phyloP scores from a whole-genome alignment of 2,888 invertebrate genomes.

The Julus scanicus region DNA sequence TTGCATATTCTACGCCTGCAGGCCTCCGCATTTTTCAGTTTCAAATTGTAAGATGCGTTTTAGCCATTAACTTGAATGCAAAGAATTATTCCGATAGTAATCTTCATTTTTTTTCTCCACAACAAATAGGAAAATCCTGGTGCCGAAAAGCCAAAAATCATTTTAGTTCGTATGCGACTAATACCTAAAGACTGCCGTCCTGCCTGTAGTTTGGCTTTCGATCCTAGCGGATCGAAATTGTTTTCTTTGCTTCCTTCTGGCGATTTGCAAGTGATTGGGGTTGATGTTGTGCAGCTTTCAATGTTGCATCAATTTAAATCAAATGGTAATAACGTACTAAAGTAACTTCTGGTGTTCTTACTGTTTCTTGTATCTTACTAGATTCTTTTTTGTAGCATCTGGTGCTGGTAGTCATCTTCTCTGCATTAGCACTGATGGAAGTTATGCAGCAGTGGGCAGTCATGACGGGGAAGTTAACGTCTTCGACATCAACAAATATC shows the following conservation, averaged over 20 bases:
- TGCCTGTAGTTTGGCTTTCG: conserved; percentile 41
- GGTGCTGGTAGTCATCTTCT: conserved; percentile 68
- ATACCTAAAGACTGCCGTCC: conserved; percentile 32
- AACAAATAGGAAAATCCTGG: conserved; percentile 45
- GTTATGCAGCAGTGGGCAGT: conserved; percentile 77
- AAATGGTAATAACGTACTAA: background rate
- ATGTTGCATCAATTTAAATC: conserved; percentile 49
- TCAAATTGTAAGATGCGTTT: conserved; percentile 30
- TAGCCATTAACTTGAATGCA: background rate
- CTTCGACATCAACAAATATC: conserved; percentile 69
- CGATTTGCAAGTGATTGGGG: conserved; percentile 48
- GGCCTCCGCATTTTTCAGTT: conserved; percentile 75
- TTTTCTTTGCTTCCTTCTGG: conserved; percentile 24
- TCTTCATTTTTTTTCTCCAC: background rate
- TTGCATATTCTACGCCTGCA: conserved; percentile 79
- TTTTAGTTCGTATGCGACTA: conserved; percentile 7
- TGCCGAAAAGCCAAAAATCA: conserved; percentile 4
- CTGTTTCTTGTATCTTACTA: background rate
- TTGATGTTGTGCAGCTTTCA: conserved; percentile 41
- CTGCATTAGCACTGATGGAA: conserved; percentile 70
- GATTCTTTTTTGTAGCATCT: background rate
- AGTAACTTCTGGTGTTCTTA: background rate
- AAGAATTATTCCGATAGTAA: conserved; percentile 35
- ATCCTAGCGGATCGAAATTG: background rate
- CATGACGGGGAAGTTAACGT: conserved; percentile 74